Conservation (phyloP, 2,113 vertebrate species). For the Pseudorhombus dupliciocellatus region DNA sequence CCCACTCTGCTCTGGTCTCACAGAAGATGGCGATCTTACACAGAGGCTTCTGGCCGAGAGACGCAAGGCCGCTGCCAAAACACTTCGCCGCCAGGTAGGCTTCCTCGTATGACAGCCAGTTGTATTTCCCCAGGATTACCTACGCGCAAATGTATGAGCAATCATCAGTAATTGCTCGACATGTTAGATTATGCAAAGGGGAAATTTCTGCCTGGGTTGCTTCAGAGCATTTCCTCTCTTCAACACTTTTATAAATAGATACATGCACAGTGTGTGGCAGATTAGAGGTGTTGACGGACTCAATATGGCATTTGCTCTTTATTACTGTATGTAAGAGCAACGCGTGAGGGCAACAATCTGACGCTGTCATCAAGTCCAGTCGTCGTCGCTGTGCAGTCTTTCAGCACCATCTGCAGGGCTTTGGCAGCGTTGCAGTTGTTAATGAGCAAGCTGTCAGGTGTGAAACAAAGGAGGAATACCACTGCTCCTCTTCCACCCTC, state of each 20-base stretch:
- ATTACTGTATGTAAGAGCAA: neutral
- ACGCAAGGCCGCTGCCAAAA: conserved; percentile 92
- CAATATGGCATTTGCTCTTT: neutral
- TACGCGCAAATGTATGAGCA: conserved; percentile 55
- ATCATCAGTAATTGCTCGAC: neutral
- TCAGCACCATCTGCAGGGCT: conserved; percentile 58
- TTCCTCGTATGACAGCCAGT: conserved; percentile 93
- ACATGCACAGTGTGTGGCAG: neutral
- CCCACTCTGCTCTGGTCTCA: conserved; percentile 96
- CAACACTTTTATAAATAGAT: neutral
- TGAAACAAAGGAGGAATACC: neutral
- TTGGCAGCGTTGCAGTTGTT: conserved; percentile 11
- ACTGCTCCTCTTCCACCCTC: conserved; percentile 30
- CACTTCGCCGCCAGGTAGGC: conserved; percentile 84
- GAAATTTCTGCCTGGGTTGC: neutral
- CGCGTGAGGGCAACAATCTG: neutral
- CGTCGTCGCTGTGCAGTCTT: conserved; percentile 4
- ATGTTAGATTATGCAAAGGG: neutral
- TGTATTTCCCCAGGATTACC: conserved; percentile 95
- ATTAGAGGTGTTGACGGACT: neutral
- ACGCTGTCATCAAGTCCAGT: neutral
- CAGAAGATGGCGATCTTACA: conserved; percentile 97
- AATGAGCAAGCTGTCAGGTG: conserved; percentile 13
- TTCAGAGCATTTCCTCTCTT: neutral
- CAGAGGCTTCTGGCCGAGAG: conserved; percentile 90